Evolutionary conservation across 1,140 invertebrate species (phyloP).

Genomic region (Choristoneura fumiferana): DNA sequence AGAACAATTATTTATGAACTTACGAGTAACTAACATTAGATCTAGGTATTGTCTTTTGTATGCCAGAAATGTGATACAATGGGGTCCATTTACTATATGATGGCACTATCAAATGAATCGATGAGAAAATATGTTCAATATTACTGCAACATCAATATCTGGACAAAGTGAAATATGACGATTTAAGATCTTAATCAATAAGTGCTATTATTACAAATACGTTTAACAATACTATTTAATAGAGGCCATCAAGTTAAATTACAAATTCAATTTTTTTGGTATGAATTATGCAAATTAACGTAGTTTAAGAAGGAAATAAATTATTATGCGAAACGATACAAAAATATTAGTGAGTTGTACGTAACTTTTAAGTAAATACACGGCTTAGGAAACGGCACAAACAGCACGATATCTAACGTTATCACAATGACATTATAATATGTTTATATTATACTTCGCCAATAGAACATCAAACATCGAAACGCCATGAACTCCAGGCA

Average conservation of each 20-base stretch:
- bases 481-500: slow-evolving; percentile 61
- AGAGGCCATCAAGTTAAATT: slow-evolving; percentile 41
- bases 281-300: slow-evolving; percentile 34
- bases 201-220: slow-evolving; percentile 38
- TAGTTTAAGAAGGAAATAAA: slow-evolving; percentile 30
- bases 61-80: slow-evolving; percentile 69
- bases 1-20: slow-evolving; percentile 75
- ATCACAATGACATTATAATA: slow-evolving; percentile 67
- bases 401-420: slow-evolving; percentile 58
- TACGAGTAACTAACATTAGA: slow-evolving; percentile 75
- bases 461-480: slow-evolving; percentile 61
- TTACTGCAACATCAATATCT: slow-evolving; percentile 58
- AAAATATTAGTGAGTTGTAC: slow-evolving; percentile 27
- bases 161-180: slow-evolving; percentile 38
- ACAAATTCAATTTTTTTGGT: slow-evolving; percentile 40
- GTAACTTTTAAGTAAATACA: slow-evolving; percentile 33
- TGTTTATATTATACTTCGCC: slow-evolving; percentile 52
- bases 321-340: slow-evolving; percentile 39
- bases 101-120: slow-evolving; percentile 29
- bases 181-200: slow-evolving; percentile 37
- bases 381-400: slow-evolving; percentile 47
- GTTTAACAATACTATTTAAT: slow-evolving; percentile 38
- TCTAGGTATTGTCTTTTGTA: slow-evolving; percentile 79
- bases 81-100: slow-evolving; percentile 50
- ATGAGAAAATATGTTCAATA: slow-evolving; percentile 42